Conservation (phyloP, 2,888 invertebrate species). For the Microplitis deprimator region DNA sequence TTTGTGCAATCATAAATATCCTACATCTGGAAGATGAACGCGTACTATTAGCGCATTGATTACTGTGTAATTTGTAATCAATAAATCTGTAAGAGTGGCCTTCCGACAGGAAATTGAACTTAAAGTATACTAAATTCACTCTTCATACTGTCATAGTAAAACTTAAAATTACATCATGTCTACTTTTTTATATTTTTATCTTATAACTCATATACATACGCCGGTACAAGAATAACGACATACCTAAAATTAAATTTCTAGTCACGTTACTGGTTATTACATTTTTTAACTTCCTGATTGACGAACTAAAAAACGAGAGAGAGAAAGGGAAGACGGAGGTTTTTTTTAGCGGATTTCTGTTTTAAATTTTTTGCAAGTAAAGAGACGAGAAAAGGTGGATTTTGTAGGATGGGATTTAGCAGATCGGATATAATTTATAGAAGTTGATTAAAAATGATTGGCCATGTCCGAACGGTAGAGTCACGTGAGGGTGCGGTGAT, state of each 20-base stretch:
- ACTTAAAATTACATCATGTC: background rate
- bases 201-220: background rate
- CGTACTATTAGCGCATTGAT: constrained; percentile 61
- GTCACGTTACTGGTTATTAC: background rate
- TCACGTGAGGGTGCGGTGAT: constrained; percentile 38
- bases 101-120: constrained; percentile 39
- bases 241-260: background rate
- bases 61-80: constrained; percentile 63
- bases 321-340: background rate
- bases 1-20: constrained; percentile 61
- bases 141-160: constrained; percentile 13
- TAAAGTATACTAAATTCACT: background rate
- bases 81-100: constrained; percentile 59
- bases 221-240: constrained; percentile 8
- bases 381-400: background rate
- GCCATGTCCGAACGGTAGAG: constrained; percentile 39
- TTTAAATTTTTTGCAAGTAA: background rate
- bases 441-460: constrained; percentile 45
- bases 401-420: constrained; percentile 12
- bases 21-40: constrained; percentile 30
- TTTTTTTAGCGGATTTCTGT: background rate
- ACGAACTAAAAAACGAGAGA: background rate
- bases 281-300: background rate
- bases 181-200: background rate
- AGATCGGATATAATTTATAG: constrained; percentile 37